Evolutionary conservation across 2,797 vertebrate genomes (phyloP), one percentile per base, ranked within the genome.

Genomic region (Lophius americanus): DNA sequence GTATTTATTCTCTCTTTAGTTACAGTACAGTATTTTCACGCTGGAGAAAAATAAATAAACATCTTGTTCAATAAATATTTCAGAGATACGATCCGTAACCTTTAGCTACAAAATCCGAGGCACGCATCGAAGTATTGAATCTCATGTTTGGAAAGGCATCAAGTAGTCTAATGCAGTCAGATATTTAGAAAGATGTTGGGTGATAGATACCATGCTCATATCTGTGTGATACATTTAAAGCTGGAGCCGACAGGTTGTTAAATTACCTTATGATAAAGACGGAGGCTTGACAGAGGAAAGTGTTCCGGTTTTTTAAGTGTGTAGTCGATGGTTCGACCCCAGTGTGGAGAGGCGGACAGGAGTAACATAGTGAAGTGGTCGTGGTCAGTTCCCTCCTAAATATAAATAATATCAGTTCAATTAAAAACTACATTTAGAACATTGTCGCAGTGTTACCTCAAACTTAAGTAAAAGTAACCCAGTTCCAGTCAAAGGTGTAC

Each of bases 51-150:
- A 93, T 91, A 93, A 94, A 94, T 93, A 94, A 92, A 90, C 87
- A 90, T 91, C 77, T 85, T 76, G 78, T 88, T 93, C 86, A 94
- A 94, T 95, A 94, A 95, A 95, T 95, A 94, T 82, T 72, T 86
- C 80, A 90, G 70, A 79, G 73, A 85, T 83, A 87, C 79, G 82
- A 87, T 88, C 82, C 70, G 80, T 63, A 84, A 80, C 61, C 75
- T 66, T 81, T 56, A 65, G 66, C 78, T 81, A 86, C 72, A 76
- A 74, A 44, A 64, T 65, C 66, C 43, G 76, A 82, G 81, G 70
- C 82, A 85, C 86, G 81, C 79, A 70, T 68, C 49, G 76, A 78
- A 81, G 59, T 80, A 61, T 72, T 54, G 60, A 82, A 43, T 70
- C 59, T 65, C 43, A 57, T 56, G 46, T 70, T 50, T 51, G 7